phyloP scores from a whole-genome alignment of 2,888 invertebrate genomes.

The Nephrotoma guestfalica region DNA sequence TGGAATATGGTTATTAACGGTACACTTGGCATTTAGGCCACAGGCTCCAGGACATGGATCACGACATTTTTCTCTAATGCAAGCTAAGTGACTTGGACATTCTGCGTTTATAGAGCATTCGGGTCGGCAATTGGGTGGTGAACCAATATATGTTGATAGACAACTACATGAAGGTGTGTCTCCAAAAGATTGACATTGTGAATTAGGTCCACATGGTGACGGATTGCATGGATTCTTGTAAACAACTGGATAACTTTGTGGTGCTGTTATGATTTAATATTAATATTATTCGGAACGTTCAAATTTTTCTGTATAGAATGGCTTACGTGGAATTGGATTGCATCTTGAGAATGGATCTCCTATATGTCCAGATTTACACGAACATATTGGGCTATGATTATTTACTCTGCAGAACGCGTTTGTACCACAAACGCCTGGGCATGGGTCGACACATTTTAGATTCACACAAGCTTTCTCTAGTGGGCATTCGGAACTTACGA shows the following conservation, averaged over 20 bases:
- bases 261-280: constrained; percentile 3
- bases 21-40: constrained; percentile 43
- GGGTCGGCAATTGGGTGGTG: constrained; percentile 54
- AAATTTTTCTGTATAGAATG: neutral
- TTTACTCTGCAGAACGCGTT: constrained; percentile 57
- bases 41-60: constrained; percentile 59
- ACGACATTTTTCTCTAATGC: constrained; percentile 50
- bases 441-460: constrained; percentile 51
- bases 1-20: constrained; percentile 50
- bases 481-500: constrained; percentile 47
- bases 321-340: constrained; percentile 34
- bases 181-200: constrained; percentile 41
- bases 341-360: constrained; percentile 63
- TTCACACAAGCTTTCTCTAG: constrained; percentile 46
- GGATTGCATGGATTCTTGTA: constrained; percentile 46
- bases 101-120: constrained; percentile 56
- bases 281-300: neutral
- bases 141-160: constrained; percentile 43
- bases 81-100: constrained; percentile 50
- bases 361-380: constrained; percentile 50
- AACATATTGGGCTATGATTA: constrained; percentile 66
- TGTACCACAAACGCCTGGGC: constrained; percentile 42
- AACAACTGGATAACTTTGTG: constrained; percentile 14
- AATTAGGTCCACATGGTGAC: constrained; percentile 49
- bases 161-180: constrained; percentile 51